Conservation (phyloP, 2,888 invertebrate genomes). For the Drosophila ezoana region DNA sequence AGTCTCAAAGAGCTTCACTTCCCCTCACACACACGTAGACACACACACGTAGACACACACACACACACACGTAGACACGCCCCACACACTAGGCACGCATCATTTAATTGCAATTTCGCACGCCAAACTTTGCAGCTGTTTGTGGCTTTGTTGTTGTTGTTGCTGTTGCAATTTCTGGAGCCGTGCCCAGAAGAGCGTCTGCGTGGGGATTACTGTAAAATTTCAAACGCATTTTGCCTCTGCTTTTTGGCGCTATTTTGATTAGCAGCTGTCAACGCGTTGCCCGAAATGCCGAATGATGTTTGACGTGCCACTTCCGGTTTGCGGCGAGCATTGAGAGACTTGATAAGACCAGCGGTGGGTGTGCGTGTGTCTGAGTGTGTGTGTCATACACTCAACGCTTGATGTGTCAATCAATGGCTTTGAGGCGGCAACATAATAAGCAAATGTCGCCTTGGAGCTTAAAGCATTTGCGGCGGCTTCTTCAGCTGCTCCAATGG, state of each 20-base stretch:
- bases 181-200: constrained; percentile 46
- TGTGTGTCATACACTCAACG: constrained; percentile 25
- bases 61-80: background rate
- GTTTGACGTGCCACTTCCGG: constrained; percentile 65
- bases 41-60: background rate
- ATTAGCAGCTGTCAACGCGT: constrained; percentile 67
- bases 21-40: background rate
- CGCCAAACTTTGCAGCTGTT: constrained; percentile 25
- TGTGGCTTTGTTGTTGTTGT: constrained; percentile 13
- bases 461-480: constrained; percentile 38
- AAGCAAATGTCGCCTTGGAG: constrained; percentile 33
- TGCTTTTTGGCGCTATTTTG: constrained; percentile 54
- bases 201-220: constrained; percentile 29
- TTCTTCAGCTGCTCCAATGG: constrained; percentile 43
- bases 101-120: constrained; percentile 56
- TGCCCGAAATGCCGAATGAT: constrained; percentile 39
- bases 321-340: constrained; percentile 10
- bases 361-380: background rate
- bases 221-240: constrained; percentile 24
- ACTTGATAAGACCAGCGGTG: constrained; percentile 43
- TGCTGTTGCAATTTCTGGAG: constrained; percentile 38
- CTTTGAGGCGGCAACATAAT: constrained; percentile 46
- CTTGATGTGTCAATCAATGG: constrained; percentile 64
- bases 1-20: background rate
- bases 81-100: constrained; percentile 24